Base-by-base conservation (phyloP, 1,140 invertebrate genomes). In the Drosophila lowei region DNA sequence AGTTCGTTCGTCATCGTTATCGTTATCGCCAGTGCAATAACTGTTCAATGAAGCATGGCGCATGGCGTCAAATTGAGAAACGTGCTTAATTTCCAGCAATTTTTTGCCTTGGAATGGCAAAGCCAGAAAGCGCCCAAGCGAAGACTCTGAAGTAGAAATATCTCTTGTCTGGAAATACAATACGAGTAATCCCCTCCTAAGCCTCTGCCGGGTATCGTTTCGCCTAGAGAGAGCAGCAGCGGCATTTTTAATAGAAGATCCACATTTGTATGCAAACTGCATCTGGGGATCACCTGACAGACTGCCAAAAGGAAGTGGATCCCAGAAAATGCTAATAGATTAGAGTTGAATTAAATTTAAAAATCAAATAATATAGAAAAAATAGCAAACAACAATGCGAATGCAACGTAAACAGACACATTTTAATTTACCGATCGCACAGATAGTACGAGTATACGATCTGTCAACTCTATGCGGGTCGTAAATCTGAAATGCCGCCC, bases 401-500 rank as follows among this genome's bases (percentile, higher is more conserved):
- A 34, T 11, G 30, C 2, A 34, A 62, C 62, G 34, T 64, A 60
- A 13, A 6, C 64, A 46, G 62, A 48, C 49, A 66, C 66, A 56
- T 68, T 23, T 42, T n/a, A 44, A 67, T 67, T 41, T 41, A 38
- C 15, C 43, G 30, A 64, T 63, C 9, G 30, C 2, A 48, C 23
- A 23, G 23, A n/a, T 54, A 34, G 9, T 11, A 9, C 23, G 5
- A 5, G 23, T 25, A 11, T 11, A 34, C 65, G 59, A 53, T 44
- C 30, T 46, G 43, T 80, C 52, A 72, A 66, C 76, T 77, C 48
- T 58, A 79, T 79, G 80, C 60, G 57, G 62, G 56, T 50, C 60
- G 66, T 62, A 77, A 85, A 79, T 77, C 68, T 53, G 46, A 61
- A 76, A 62, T 66, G 72, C 70, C 68, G 73, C 47, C 73, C 72